Base-by-base conservation (phyloP, 2,113 vertebrate species). In the Ageneiosus marmoratus region DNA sequence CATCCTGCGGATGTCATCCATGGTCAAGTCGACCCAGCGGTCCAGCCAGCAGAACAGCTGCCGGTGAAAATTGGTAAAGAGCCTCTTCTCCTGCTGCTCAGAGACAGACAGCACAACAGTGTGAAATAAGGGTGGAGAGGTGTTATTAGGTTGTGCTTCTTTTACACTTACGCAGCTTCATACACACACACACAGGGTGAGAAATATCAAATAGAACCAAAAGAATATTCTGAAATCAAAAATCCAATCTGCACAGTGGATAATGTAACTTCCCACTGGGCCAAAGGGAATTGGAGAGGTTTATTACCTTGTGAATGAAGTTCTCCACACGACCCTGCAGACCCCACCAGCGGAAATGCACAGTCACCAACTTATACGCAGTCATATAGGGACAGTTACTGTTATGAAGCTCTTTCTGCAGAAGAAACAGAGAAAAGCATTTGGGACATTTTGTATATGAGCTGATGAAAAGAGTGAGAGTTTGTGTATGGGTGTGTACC, bases 1-100 rank as follows among this genome's bases (percentile, higher is more conserved):
- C 91, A 93, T 92, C 37, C 89, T 87, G 22, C 92, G 89, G 84
- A 93, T 93, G n/a, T 93, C 92, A 2, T 92, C 92, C 93, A 94
- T 93, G 82, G 74, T 91, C 70, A 94, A 87, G 62, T 93, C 89
- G 88, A 94, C 92, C 93, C 93, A 94, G 77, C 90, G 90, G 83
- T 94, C 93, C 62, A 94, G 82, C 91, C 92, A 94, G 83, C 93
- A 94, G 77, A 94, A 94, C 1, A 94, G 92, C 85, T 94, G 93
- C 80, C 93, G 86, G 83, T 94, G 93, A 81, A 94, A 94, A 84
- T 93, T 94, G 63, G 91, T 94, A 85, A 94, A 94, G 60, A 94
- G 91, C 27, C 93, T 87, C 81, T 90, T 90, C 86, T 94, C 92
- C 86, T 94, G 93, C 93, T 94, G 86, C 37, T 79, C 75, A 46